phyloP scores from a whole-genome alignment of 2,113 vertebrate species.

The Girardinichthys multiradiatus region DNA sequence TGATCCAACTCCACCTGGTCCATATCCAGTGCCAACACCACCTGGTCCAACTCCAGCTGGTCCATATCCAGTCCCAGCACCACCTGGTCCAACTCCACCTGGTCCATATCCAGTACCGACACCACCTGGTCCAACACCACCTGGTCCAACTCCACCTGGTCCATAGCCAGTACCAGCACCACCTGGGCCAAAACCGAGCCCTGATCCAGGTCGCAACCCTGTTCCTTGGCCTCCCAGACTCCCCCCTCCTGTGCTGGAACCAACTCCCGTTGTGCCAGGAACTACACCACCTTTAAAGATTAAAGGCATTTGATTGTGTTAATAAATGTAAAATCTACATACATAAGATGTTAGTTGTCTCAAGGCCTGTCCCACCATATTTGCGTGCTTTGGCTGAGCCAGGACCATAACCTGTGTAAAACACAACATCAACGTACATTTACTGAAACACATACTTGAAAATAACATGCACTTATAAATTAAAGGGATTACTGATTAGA shows the following conservation, averaged over 20 bases:
- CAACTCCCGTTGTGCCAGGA: constrained; percentile 20
- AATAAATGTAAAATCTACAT: background rate
- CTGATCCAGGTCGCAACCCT: constrained; percentile 37
- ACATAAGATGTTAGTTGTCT: background rate
- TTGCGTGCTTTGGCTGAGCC: constrained; percentile 64
- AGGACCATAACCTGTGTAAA: constrained; percentile 49
- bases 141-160: constrained; percentile 24
- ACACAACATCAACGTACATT: constrained; percentile 10
- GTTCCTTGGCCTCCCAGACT: constrained; percentile 15
- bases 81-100: constrained; percentile 10
- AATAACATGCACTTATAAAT: background rate
- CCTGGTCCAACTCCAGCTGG: no score
- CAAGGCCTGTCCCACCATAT: constrained; percentile 51
- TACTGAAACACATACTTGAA: background rate
- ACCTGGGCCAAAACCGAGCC: constrained; percentile 49
- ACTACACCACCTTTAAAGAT: constrained; percentile 43
- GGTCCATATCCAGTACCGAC: constrained; percentile 23
- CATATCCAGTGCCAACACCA: constrained; percentile 11
- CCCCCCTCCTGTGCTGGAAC: constrained; percentile 5
- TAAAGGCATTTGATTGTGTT: background rate
- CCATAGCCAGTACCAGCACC: constrained; percentile 35
- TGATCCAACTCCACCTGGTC: constrained; percentile 16
- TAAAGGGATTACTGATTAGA: background rate
- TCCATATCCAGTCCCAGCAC: constrained; percentile 32
- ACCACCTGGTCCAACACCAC: constrained; percentile 25